phyloP scores from a whole-genome alignment of 2,888 invertebrate species.

The Abrostola tripartita region DNA sequence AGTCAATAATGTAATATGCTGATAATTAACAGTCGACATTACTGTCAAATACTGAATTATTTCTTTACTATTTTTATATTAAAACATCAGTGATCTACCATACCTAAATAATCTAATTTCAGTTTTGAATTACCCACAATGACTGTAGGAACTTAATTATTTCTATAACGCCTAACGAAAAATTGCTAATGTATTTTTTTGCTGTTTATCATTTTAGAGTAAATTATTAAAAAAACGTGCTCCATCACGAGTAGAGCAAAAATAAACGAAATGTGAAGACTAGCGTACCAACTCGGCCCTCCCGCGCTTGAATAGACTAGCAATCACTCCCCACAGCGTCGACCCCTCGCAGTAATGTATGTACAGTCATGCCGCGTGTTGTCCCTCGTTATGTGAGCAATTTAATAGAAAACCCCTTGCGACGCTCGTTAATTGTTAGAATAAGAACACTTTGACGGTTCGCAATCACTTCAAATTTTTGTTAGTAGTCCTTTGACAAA shows the following conservation, averaged over 20 bases:
- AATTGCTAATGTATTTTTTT: too few species aligned
- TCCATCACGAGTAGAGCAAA: conserved; percentile 32
- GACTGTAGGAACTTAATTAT: too few species aligned
- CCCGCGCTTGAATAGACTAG: conserved; percentile 58
- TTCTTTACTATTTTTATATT: too few species aligned
- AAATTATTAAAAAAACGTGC: too few species aligned
- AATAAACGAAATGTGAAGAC: conserved; percentile 43
- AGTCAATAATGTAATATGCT: too few species aligned
- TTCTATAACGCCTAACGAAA: too few species aligned
- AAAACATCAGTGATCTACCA: too few species aligned
- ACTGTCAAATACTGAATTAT: too few species aligned
- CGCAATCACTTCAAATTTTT: conserved; percentile 16
- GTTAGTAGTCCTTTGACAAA: not conserved
- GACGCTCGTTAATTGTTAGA: conserved; percentile 75
- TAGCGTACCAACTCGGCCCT: conserved; percentile 22
- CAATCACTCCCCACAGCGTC: conserved; percentile 67
- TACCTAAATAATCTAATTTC: too few species aligned
- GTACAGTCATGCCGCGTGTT: conserved; percentile 75
- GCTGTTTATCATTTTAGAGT: too few species aligned
- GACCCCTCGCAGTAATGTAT: conserved; percentile 77
- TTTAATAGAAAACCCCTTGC: conserved; percentile 77
- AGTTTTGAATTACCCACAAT: too few species aligned
- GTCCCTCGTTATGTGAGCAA: conserved; percentile 75
- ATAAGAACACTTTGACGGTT: conserved; percentile 64
- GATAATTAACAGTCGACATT: too few species aligned